Evolutionary conservation across 2,113 vertebrate genomes (phyloP).

Genomic region (Ascaphus truei): DNA sequence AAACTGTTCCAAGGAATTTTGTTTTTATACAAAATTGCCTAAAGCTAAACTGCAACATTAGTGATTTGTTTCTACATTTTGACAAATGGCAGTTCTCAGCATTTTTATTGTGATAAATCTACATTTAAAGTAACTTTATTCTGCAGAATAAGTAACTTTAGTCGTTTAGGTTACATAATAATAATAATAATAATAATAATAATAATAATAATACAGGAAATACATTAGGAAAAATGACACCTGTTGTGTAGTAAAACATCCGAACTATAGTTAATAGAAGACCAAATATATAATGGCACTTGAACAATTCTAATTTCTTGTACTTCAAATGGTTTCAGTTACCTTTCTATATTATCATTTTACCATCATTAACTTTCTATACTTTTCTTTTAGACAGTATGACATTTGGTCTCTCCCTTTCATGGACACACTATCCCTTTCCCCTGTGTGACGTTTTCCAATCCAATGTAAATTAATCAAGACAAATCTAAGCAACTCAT

Average conservation of each 20-base stretch:
- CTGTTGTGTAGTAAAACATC: constrained; percentile 7
- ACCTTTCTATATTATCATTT: no score
- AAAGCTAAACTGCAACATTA: background rate
- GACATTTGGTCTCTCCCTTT: no score
- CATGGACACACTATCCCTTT: no score
- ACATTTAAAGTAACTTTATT: constrained; percentile 33
- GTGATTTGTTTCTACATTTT: background rate
- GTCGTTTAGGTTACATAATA: background rate
- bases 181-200: no score
- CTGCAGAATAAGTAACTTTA: constrained; percentile 16
- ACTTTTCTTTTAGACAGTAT: no score
- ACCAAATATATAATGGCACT: constrained; percentile 12
- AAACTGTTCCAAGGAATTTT: background rate
- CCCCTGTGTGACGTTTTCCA: no score
- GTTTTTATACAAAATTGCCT: background rate
- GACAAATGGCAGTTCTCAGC: background rate
- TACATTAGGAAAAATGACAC: constrained; percentile 22
- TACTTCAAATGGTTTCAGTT: no score
- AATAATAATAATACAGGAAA: constrained; percentile 12
- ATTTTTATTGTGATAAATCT: background rate
- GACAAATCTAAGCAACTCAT: no score
- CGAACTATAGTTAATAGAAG: constrained; percentile 8
- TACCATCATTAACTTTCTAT: no score
- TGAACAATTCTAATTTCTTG: constrained; percentile 16
- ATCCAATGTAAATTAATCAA: no score